Conservation (phyloP, 92 coral and sea anemone species). For the Phenganax marumi region DNA sequence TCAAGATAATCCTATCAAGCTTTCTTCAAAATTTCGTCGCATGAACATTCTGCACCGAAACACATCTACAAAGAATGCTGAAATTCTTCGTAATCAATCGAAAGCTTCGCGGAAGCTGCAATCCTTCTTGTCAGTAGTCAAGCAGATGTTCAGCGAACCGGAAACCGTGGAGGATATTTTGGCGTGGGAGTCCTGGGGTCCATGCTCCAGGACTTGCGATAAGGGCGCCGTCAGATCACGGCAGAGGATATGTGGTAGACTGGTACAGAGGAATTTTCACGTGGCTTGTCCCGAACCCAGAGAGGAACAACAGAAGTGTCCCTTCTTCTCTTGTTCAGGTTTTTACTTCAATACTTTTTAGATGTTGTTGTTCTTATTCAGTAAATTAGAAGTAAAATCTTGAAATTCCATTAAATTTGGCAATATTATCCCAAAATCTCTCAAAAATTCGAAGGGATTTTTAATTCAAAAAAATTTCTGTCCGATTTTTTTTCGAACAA, state of each 20-base stretch:
- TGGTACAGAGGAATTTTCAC: conserved; percentile 29
- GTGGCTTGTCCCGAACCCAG: conserved; percentile 36
- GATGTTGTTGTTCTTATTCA: too few species aligned
- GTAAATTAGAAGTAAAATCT: too few species aligned
- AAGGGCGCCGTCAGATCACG: conserved; percentile 24
- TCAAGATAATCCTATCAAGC: not conserved
- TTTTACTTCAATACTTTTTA: too few species aligned
- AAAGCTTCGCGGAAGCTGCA: conserved; percentile 6
- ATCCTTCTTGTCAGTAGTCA: conserved; percentile 16
- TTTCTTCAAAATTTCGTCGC: conserved; percentile 23
- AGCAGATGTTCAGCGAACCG: conserved; percentile 17
- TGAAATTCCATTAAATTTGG: too few species aligned
- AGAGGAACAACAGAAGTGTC: conserved; percentile 19
- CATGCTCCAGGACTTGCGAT: conserved; percentile 48
- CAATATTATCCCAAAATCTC: too few species aligned
- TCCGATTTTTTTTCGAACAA: too few species aligned
- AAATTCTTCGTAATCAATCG: not conserved
- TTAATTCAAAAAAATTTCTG: too few species aligned
- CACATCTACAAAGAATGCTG: not conserved
- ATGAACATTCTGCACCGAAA: conserved; percentile 2
- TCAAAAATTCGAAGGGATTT: too few species aligned
- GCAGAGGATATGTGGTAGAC: conserved; percentile 31
- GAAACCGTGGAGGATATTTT: conserved; percentile 24
- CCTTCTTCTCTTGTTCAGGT: conserved; percentile 28
- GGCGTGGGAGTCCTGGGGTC: conserved; percentile 42